Evolutionary conservation across 2,888 invertebrate genomes (phyloP).

Genomic region (Lissocephala sabroskyi): DNA sequence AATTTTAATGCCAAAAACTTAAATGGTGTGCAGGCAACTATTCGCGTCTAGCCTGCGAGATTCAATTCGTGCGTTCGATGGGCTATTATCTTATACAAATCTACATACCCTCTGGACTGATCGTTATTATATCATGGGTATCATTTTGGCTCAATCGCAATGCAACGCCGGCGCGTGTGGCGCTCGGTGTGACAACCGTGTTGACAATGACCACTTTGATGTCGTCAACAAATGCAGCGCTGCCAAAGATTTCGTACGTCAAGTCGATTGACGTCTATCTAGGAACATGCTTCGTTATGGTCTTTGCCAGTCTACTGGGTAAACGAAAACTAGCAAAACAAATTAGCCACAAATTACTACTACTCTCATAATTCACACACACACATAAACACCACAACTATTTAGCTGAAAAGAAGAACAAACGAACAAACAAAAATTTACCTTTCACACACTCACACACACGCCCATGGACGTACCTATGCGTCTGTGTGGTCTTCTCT

Average conservation of each 20-base stretch:
- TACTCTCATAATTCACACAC: neutral
- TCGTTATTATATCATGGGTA: conserved; percentile 98
- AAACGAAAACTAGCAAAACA: conserved; percentile 71
- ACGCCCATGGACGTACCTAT: neutral
- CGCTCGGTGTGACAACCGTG: conserved; percentile 95
- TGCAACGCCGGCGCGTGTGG: conserved; percentile 94
- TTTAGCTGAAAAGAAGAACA: neutral
- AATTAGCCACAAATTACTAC: neutral
- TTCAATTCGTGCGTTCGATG: conserved; percentile 97
- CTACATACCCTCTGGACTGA: conserved; percentile 97
- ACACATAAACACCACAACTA: neutral
- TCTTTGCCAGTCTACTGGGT: conserved; percentile 97
- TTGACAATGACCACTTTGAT: conserved; percentile 98
- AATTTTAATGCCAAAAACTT: conserved; percentile 4
- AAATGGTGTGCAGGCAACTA: conserved; percentile 84
- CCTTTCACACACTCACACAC: conserved; percentile 3
- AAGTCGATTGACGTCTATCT: conserved; percentile 98
- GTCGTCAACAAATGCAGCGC: conserved; percentile 95
- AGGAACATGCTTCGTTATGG: conserved; percentile 99
- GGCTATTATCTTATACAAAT: conserved; percentile 99
- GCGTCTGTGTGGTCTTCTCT: conserved; percentile 1
- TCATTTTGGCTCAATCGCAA: conserved; percentile 97
- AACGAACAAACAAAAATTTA: neutral
- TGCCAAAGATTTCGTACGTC: conserved; percentile 98
- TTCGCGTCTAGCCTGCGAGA: conserved; percentile 95